Base-by-base conservation (phyloP, 2,113 vertebrate genomes). In the Bucco capensis region DNA sequence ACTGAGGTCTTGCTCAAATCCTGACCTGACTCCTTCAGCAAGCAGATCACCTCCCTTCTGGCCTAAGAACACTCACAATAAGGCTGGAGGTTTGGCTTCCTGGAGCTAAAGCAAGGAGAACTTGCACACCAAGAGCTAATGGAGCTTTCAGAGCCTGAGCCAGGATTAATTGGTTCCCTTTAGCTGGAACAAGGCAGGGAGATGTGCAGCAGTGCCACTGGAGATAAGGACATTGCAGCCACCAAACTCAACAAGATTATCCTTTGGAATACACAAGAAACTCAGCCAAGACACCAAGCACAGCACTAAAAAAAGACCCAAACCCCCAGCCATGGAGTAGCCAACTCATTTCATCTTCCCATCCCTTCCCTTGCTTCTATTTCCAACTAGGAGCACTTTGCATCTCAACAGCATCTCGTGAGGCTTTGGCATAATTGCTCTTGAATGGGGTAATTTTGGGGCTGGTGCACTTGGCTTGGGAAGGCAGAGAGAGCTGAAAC, bases 381-480 rank as follows among this genome's bases (percentile, higher is more conserved):
- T 94, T 65, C 72, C 81, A 89, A 79, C 84, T 66, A 92, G 86
- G 53, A 88, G 85, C 96, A 90, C 40, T 89, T 93, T 95, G 95
- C 90, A 95, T 95, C 92, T 95, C 93, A 96, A 79, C 84, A 91
- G 81, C 72, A 93, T 92, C 89, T 91, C 91, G 88, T 71, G 83
- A 80, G 95, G 88, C 93, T 94, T 96, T 96, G 95, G 91, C 58
- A 79, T 95, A 95, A 97, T 60, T 95, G 93, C 83, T 95, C 92
- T 84, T 96, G 95, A 97, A 95, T 83, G 60, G 86, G 25, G 82
- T 82, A 92, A 82, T 94, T 89, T 95, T 82, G 93, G 93, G 93
- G 67, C 84, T 79, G 77, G 58, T 83, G 94, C 67, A 67, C 44
- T 92, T 92, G 47, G 67, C 83, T 95, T 46, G 70, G 71, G 71